Evolutionary conservation across 1,140 invertebrate genomes (phyloP).

Genomic region (Leptopilina boulardi): DNA sequence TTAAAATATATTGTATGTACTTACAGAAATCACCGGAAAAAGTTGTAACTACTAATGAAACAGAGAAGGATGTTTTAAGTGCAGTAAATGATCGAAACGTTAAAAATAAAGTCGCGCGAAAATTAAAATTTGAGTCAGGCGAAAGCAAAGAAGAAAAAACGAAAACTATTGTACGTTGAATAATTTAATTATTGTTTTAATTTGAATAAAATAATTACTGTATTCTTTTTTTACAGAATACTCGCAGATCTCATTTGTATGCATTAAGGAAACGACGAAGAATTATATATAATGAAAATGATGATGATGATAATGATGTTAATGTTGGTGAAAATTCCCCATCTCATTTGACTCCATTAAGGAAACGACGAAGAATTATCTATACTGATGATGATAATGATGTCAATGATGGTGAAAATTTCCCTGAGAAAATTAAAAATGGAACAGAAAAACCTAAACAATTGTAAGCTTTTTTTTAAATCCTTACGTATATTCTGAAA

Average conservation of each 20-base stretch:
- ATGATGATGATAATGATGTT: neutral
- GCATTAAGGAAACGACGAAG: neutral
- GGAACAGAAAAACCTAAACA: neutral
- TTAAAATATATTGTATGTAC: neutral
- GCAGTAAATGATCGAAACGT: neutral
- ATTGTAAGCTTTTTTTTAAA: neutral
- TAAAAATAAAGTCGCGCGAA: constrained; percentile 34
- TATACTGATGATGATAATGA: neutral
- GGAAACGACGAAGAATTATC: neutral
- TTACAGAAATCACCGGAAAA: neutral
- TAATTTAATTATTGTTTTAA: neutral
- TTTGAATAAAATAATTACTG: no score
- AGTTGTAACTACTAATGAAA: neutral
- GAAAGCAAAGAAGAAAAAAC: constrained; percentile 9
- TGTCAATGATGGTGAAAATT: neutral
- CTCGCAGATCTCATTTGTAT: neutral
- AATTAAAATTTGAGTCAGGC: neutral
- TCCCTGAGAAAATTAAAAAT: neutral
- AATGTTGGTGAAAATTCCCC: no score
- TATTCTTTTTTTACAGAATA: neutral
- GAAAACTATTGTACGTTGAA: neutral
- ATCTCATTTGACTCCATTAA: neutral
- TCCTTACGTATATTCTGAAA: neutral
- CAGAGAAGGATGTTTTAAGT: neutral
- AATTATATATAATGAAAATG: neutral